Evolutionary conservation across 2,888 invertebrate species (phyloP), one percentile per base, ranked within the genome.

Genomic region (Philereme vetulata): DNA sequence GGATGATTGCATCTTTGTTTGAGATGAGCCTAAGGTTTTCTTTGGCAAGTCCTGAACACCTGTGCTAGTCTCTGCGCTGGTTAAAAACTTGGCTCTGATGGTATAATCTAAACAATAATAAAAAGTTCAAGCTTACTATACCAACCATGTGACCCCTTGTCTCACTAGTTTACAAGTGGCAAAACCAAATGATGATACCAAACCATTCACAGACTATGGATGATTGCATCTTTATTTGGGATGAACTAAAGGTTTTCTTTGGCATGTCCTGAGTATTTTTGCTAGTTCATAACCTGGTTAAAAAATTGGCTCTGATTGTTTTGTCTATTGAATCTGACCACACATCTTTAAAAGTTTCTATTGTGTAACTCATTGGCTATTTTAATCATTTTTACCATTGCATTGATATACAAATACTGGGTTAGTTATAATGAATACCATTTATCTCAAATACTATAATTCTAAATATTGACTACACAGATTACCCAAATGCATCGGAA

Each of bases 121-220:
- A 3, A 10, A 44, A 21, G 3, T 7, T 21, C 21, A 21, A 21
- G 21, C 2, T 21, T 21, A 1, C n/a, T n/a, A n/a, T n/a, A n/a
- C n/a, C n/a, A n/a, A n/a, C 21, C 21, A 21, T 21, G 21, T 21
- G 21, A 21, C 21, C 21, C 21, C 21, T 21, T 21, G 21, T 21
- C 21, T 21, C 21, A 10, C 34, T 43, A 11, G 38, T 9, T 43
- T 6, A 48, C 35, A 51, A 56, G 46, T 53, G 11, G 55, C 47
- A 62, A 59, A 62, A 59, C 36, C 46, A 81, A 74, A 85, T 93
- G 93, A 93, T 93, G 93, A 93, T 74, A 75, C 82, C 85, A 81
- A 82, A 93, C 93, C 93, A 93, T 93, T 93, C 93, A 91, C 92
- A 88, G 93, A 93, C 90, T 77, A 80, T 82, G 80, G 84, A 79